Conservation (phyloP, 2,113 vertebrate genomes). For the Silurus asotus region DNA sequence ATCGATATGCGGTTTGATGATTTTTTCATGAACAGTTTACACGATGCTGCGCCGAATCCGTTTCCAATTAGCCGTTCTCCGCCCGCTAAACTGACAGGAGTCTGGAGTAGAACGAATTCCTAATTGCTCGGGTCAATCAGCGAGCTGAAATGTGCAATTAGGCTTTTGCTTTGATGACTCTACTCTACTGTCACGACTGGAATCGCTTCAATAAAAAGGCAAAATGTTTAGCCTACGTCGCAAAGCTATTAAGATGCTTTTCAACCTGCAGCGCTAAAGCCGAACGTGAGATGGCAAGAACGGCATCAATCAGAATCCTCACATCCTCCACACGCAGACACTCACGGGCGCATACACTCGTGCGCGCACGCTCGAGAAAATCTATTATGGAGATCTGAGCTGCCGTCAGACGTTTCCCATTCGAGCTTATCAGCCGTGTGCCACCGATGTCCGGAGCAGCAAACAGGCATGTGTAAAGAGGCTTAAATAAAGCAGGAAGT, state of each 20-base stretch:
- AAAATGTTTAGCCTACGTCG: neutral
- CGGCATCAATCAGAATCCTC: constrained; percentile 62
- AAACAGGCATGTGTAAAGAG: constrained; percentile 70
- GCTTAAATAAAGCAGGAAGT: constrained; percentile 58
- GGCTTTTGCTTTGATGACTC: constrained; percentile 7
- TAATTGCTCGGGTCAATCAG: constrained; percentile 36
- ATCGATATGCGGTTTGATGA: constrained; percentile 13
- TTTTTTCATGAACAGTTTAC: constrained; percentile 2
- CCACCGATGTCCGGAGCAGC: constrained; percentile 72
- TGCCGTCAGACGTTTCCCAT: constrained; percentile 69
- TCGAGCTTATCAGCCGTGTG: constrained; percentile 67
- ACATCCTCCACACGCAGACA: constrained; percentile 38
- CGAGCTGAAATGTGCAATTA: constrained; percentile 14
- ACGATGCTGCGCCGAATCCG: constrained; percentile 12
- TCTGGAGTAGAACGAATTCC: constrained; percentile 2
- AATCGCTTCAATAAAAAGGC: neutral
- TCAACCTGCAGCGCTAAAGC: constrained; percentile 50
- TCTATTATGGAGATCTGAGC: constrained; percentile 70
- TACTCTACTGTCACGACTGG: neutral
- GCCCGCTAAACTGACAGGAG: constrained; percentile 2
- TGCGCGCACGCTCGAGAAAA: constrained; percentile 47
- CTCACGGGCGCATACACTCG: neutral
- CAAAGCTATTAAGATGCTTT: constrained; percentile 5
- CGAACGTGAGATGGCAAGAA: constrained; percentile 65
- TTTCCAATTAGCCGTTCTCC: constrained; percentile 28